Evolutionary conservation across 1,140 invertebrate genomes (phyloP), one percentile per base, ranked within the genome.

Genomic region (Heterodera carotae): DNA sequence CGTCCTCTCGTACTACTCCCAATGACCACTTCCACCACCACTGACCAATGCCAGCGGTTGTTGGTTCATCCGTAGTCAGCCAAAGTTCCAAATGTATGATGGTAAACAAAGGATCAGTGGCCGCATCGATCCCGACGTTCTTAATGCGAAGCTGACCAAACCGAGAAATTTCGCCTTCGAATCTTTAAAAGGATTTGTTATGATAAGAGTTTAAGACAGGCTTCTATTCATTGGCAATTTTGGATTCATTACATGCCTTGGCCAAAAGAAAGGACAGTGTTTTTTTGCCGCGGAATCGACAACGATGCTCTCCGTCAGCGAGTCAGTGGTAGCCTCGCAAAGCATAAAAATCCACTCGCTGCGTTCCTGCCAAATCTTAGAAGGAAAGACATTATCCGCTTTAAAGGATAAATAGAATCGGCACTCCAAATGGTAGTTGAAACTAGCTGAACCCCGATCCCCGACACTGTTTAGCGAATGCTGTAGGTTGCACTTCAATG

Each of bases 181-280:
- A 31, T 60, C 83, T 84, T 59, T 25, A 2, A 29, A 25, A 3
- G 48, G 2, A n/a, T n/a, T n/a, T n/a, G n/a, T n/a, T n/a, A n/a
- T n/a, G n/a, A n/a, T n/a, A n/a, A n/a, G n/a, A n/a, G n/a, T n/a
- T n/a, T 43, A 2, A 43, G 39, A 43, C 7, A 36, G 48, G 59
- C 31, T 36, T 67, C 8, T 15, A 36, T 39, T 6, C 73, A 48
- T 76, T n/a, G n/a, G n/a, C n/a, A n/a, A n/a, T n/a, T n/a, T n/a
- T n/a, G n/a, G n/a, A n/a, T n/a, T 25, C 39, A 3, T 43, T 43
- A n/a, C 48, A 1, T 53, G 18, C 77, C 76, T 85, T 25, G 84
- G 84, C 84, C 84, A 86, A 64, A 86, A 86, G 62, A 75, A 85
- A 0, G 84, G 84, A 70, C 84, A 85, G 62, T 80, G 72, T 60